Conservation (phyloP, 2,888 invertebrate genomes). For the Amiota minor region DNA sequence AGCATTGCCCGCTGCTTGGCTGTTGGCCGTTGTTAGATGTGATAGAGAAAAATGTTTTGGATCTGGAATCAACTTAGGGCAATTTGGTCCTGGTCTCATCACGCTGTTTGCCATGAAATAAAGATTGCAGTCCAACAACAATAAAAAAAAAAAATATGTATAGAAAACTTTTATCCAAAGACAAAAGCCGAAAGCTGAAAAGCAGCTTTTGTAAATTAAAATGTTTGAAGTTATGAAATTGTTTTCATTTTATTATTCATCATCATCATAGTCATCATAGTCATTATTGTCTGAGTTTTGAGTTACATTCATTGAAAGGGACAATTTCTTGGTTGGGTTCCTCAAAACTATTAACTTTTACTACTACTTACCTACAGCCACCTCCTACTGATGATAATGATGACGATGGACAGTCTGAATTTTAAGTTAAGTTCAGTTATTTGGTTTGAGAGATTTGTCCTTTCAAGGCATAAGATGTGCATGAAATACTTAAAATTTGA, state of each 20-base stretch:
- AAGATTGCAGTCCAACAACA: no score
- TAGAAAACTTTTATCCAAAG: conserved; percentile 21
- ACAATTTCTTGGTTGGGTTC: background rate
- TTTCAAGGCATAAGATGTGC: background rate
- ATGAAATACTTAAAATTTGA: conserved; percentile 2
- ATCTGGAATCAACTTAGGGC: no score
- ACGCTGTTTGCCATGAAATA: no score
- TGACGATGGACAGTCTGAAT: background rate
- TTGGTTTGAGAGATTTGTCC: background rate
- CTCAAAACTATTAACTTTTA: conserved; percentile 5
- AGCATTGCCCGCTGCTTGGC: background rate
- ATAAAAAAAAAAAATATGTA: background rate
- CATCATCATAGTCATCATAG: background rate
- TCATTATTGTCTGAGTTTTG: no score
- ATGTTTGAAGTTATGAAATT: conserved; percentile 21
- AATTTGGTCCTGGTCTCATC: no score
- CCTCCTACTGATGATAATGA: background rate
- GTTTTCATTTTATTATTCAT: conserved; percentile 12
- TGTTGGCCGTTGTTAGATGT: no score
- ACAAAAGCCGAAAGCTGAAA: conserved; percentile 23
- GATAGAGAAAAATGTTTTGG: no score
- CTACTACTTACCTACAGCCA: no score
- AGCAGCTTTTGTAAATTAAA: conserved; percentile 21
- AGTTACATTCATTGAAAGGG: conserved; percentile 18
- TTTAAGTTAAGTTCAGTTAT: background rate